These are phyloP conservation scores for Microctenopoma stevenorrisi DNA, from an alignment of 2,797 vertebrate species.

Conservation along the genomic window DNA sequence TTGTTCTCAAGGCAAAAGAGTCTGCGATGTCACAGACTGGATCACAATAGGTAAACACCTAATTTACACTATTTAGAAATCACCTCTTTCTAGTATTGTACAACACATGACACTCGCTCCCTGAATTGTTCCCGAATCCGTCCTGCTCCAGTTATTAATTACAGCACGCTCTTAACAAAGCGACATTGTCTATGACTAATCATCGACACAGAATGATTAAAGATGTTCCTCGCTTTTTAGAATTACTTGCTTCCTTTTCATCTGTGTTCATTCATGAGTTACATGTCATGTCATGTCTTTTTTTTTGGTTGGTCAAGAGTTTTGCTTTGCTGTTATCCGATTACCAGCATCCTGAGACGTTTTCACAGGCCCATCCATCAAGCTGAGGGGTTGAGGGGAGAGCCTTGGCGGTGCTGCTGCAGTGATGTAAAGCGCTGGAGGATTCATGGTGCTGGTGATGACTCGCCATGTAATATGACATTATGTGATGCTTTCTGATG, in stretches of 20 bases:
- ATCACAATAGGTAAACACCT: slow-evolving; percentile 86
- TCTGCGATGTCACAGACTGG: slow-evolving; percentile 84
- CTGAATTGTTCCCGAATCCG: slow-evolving; percentile 78
- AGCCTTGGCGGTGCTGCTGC: slow-evolving; percentile 57
- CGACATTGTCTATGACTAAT: slow-evolving; percentile 84
- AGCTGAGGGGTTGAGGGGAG: slow-evolving; percentile 69
- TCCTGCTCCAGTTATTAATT: slow-evolving; percentile 83
- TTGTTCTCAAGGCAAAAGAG: slow-evolving; percentile 83
- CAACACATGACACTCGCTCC: slow-evolving; percentile 74
- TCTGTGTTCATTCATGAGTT: slow-evolving; percentile 69
- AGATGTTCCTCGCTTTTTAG: slow-evolving; percentile 72
- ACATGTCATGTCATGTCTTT: slow-evolving; percentile 28
- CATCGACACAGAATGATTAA: slow-evolving; percentile 82
- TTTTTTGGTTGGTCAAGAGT: slow-evolving; percentile 71
- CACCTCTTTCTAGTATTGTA: slow-evolving; percentile 79
- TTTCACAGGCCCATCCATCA: slow-evolving; percentile 80
- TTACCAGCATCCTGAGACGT: slow-evolving; percentile 76
- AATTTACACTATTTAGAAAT: slow-evolving; percentile 87
- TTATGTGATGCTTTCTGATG: background rate
- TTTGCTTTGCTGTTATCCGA: slow-evolving; percentile 73
- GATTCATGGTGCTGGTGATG: slow-evolving; percentile 36
- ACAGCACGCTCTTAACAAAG: slow-evolving; percentile 83
- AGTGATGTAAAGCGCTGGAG: slow-evolving; percentile 60
- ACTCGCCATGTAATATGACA: slow-evolving; percentile 14
- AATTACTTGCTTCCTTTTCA: slow-evolving; percentile 60